phyloP scores from a whole-genome alignment of 2,113 vertebrate genomes.

The Tapirus terrestris region DNA sequence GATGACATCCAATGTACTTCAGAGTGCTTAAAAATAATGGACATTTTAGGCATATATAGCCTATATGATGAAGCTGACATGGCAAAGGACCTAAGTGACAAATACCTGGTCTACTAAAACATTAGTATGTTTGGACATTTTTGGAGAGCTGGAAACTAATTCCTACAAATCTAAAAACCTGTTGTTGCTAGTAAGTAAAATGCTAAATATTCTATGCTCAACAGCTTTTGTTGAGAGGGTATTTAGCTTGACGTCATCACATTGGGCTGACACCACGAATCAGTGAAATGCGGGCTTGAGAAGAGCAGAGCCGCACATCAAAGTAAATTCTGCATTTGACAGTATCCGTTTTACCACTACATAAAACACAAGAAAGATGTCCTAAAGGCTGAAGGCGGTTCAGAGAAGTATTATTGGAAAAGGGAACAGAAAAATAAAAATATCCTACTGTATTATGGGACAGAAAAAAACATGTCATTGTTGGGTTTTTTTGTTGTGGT shows the following conservation, averaged over 20 bases:
- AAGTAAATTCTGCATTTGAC: not conserved
- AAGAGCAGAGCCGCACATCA: not conserved
- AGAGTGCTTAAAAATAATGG: no score
- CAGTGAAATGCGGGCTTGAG: not conserved
- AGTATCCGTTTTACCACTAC: not conserved
- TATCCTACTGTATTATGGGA: not conserved
- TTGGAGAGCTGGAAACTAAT: not conserved
- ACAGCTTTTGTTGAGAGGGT: not conserved
- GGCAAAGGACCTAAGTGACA: not conserved
- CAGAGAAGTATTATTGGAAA: not conserved
- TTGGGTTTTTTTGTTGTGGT: not conserved
- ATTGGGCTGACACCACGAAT: not conserved
- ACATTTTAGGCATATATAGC: not conserved
- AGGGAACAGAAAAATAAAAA: not conserved
- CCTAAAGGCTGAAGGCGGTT: not conserved
- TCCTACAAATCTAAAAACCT: not conserved
- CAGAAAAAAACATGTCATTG: not conserved
- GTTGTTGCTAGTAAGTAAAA: not conserved
- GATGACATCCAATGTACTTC: no score
- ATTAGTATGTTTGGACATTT: not conserved
- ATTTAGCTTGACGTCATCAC: not conserved
- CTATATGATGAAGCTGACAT: not conserved
- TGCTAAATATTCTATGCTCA: not conserved
- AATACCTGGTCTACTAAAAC: not conserved
- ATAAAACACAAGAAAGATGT: not conserved